phyloP scores from a whole-genome alignment of 2,888 invertebrate species.

The Dimorphilus gyrociliatus region DNA sequence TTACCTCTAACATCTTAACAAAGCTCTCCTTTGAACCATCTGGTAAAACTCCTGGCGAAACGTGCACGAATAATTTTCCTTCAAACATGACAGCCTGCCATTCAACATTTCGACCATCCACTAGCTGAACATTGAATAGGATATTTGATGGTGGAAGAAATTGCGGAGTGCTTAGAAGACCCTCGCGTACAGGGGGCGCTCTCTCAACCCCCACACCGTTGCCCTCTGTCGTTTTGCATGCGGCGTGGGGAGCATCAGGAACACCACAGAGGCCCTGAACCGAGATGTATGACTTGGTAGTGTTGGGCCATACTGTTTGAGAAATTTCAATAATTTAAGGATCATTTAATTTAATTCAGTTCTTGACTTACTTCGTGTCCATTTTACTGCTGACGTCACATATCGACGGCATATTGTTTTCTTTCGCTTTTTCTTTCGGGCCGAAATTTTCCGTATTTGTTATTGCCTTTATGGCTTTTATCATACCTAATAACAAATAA shows the following conservation, averaged over 20 bases:
- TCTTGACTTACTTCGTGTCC: too few species aligned
- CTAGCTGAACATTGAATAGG: slow-evolving; percentile 57
- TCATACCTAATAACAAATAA: too few species aligned
- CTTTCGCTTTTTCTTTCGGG: slow-evolving; percentile 27
- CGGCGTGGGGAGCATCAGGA: slow-evolving; percentile 97
- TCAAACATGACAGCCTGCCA: slow-evolving; percentile 66
- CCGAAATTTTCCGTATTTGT: slow-evolving; percentile 35
- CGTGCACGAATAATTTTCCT: slow-evolving; percentile 67
- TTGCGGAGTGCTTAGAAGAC: too few species aligned
- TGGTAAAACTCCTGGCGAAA: slow-evolving; percentile 66
- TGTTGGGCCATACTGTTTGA: slow-evolving; percentile 17
- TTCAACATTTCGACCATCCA: slow-evolving; percentile 56
- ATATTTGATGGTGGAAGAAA: too few species aligned
- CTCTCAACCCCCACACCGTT: slow-evolving; percentile 53
- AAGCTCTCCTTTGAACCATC: slow-evolving; percentile 80
- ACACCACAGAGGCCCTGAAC: slow-evolving; percentile 99
- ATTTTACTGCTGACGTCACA: slow-evolving; percentile 13
- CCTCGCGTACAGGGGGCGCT: slow-evolving; percentile 53
- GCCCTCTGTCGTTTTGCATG: slow-evolving; percentile 48
- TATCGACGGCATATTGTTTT: slow-evolving; percentile 33
- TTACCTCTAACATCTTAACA: slow-evolving; percentile 5
- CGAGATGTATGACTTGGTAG: slow-evolving; percentile 60
- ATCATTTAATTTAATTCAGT: too few species aligned
- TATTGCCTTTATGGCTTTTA: slow-evolving; percentile 29
- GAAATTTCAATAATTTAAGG: slow-evolving; percentile 9